Evolutionary conservation across 2,888 invertebrate species (phyloP).

Genomic region (Torymus texanus): DNA sequence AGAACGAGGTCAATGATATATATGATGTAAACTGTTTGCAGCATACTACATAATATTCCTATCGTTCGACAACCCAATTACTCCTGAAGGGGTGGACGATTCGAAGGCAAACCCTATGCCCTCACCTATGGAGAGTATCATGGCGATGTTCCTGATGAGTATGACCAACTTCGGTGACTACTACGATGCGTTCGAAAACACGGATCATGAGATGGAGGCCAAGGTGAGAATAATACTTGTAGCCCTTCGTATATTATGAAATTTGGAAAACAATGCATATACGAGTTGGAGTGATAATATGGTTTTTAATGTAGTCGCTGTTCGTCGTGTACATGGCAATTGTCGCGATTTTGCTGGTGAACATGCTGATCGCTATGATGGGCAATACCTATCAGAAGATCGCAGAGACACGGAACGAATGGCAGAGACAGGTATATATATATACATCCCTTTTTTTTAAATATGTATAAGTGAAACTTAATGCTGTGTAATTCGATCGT

Average conservation of each 20-base stretch:
- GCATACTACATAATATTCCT: conserved; percentile 94
- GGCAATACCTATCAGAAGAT: conserved; percentile 99
- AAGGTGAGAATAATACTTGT: conserved; percentile 79
- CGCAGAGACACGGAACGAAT: conserved; percentile 97
- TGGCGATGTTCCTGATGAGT: conserved; percentile 99
- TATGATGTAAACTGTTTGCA: conserved; percentile 70
- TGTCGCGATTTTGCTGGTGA: conserved; percentile 94
- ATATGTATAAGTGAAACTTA: too few relatives aligned
- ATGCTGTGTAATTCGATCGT: too few relatives aligned
- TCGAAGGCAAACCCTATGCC: conserved; percentile 90
- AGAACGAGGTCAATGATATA: too few relatives aligned
- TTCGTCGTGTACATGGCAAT: conserved; percentile 99
- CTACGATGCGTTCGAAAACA: conserved; percentile 91
- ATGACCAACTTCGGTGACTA: conserved; percentile 97
- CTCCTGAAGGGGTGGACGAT: conserved; percentile 89
- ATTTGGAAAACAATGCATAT: neutral
- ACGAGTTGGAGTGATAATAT: conserved; percentile 23
- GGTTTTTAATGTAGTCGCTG: conserved; percentile 79
- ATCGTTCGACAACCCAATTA: conserved; percentile 89
- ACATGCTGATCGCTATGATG: conserved; percentile 99
- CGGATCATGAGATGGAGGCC: conserved; percentile 91
- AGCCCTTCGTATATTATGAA: too few relatives aligned
- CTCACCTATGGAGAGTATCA: conserved; percentile 94
- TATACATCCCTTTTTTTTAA: too few relatives aligned
- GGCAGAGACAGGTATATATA: conserved; percentile 89